These are phyloP conservation scores for Sialis fuliginosa DNA, from an alignment of 2,888 invertebrate genomes.

Conservation along the genomic window DNA sequence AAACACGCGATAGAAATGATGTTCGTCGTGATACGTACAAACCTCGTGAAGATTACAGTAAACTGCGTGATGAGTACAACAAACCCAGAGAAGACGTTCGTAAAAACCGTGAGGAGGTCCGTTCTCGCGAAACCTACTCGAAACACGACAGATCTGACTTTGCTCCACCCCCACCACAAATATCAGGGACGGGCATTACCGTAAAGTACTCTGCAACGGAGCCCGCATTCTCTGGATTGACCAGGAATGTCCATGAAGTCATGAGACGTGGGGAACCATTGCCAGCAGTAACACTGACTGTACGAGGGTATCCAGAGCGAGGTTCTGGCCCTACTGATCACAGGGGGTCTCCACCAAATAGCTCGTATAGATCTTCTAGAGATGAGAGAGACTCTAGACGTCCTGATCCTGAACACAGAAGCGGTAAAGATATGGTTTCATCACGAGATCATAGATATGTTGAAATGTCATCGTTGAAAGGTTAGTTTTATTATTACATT, in stretches of 20 bases:
- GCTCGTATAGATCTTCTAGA: conserved; percentile 16
- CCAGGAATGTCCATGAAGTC: background rate
- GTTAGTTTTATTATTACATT: conserved; percentile 2
- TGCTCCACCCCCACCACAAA: conserved; percentile 2
- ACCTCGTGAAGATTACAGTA: background rate
- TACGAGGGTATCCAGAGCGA: conserved; percentile 10
- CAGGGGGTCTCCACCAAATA: conserved; percentile 18
- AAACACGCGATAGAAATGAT: background rate
- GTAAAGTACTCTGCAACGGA: background rate
- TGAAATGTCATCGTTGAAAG: conserved; percentile 11
- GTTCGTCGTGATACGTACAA: background rate
- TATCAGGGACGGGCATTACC: background rate
- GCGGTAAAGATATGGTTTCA: conserved; percentile 15
- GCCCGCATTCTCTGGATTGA: background rate
- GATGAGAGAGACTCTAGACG: conserved; percentile 15
- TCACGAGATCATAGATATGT: conserved; percentile 25
- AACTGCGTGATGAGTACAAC: background rate
- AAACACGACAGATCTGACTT: conserved; percentile 3
- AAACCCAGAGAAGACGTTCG: background rate
- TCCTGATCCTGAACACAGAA: conserved; percentile 13
- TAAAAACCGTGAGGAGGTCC: background rate
- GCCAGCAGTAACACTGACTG: background rate
- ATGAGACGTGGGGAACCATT: background rate
- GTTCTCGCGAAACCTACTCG: background rate
- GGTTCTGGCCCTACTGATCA: conserved; percentile 15